Evolutionary conservation across 2,888 invertebrate species (phyloP), one percentile per base, ranked within the genome.

Genomic region (Taphrorychus bicolor): DNA sequence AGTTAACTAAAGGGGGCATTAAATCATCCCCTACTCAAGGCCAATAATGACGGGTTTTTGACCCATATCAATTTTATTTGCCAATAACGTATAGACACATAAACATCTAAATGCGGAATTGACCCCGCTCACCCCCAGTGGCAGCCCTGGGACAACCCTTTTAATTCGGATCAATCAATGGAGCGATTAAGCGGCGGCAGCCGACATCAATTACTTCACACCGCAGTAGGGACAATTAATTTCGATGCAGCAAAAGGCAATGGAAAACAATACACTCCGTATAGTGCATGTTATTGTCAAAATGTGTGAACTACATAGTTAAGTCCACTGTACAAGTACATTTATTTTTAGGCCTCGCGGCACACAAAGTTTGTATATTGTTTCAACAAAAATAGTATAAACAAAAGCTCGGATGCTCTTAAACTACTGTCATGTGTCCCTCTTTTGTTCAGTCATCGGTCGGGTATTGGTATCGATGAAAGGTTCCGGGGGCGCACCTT

Each of bases 371-470:
- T 63, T 56, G 66, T 66, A 49, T 60, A 60, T 66, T 66, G 51
- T 66, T 66, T 17, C 41, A 60, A 56, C 60, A 66, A 49, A 66
- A 59, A 45, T 59, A 32, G 53, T 60, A 51, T 66, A 66, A 66
- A 66, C 66, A 66, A 41, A 53, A 54, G 51, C 32, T 66, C 56
- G 54, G 48, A 51, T 59, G 23, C 49, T 66, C 60, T 32, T 57
- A 63, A 57, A 62, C 18, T 23, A 32, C 32, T 32, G 32, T 32
- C 32, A 32, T 32, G 14, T 40, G 9, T 40, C 17, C 16, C 48
- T 14, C 16, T 19, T 52, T 52, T 52, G 18, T 52, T 52, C 52
- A 18, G 52, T 21, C 16, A 19, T 52, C 52, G 22, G 22, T 17
- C 18, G 21, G n/a, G 21, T 42, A 32, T 11, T 3, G 32, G 9